Evolutionary conservation across 2,888 invertebrate species (phyloP).

Genomic region (Griposia aprilina): DNA sequence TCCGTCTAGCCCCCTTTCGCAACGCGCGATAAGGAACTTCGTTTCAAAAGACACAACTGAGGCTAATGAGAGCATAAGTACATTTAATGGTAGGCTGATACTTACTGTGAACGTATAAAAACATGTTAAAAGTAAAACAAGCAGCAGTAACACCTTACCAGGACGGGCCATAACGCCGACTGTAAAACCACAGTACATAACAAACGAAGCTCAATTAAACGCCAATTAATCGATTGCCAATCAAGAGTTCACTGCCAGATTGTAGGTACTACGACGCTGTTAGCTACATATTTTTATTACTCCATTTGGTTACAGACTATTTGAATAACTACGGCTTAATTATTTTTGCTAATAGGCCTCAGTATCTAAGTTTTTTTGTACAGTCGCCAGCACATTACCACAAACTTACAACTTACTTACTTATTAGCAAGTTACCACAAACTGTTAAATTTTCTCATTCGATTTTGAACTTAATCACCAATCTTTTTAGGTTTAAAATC

Average conservation of each 20-base stretch:
- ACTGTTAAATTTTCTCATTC: too few species aligned
- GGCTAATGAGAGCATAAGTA: too few species aligned
- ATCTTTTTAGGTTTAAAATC: too few species aligned
- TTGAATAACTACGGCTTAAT: neutral
- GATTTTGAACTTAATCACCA: too few species aligned
- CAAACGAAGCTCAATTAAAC: constrained; percentile 44
- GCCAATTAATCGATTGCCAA: constrained; percentile 59
- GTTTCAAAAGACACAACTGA: too few species aligned
- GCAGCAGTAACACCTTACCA: constrained; percentile 36
- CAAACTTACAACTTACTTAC: too few species aligned
- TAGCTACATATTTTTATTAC: constrained; percentile 27
- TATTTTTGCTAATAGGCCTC: neutral
- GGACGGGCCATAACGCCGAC: constrained; percentile 64
- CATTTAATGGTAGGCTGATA: constrained; percentile 31
- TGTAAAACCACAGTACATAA: constrained; percentile 46
- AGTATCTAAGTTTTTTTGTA: neutral
- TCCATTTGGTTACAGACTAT: neutral
- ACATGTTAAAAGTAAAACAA: constrained; percentile 63
- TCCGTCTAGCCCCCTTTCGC: too few species aligned
- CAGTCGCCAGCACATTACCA: too few species aligned
- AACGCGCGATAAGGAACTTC: too few species aligned
- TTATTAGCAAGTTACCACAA: too few species aligned
- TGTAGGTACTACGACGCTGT: neutral
- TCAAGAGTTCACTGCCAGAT: constrained; percentile 37
- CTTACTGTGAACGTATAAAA: constrained; percentile 72